A percentile compares a stretch with the other conserved stretches of the same genome.
These are phyloP conservation scores for Griposia aprilina DNA, from an alignment of 2,888 invertebrate genomes.

Conservation along the genomic window DNA sequence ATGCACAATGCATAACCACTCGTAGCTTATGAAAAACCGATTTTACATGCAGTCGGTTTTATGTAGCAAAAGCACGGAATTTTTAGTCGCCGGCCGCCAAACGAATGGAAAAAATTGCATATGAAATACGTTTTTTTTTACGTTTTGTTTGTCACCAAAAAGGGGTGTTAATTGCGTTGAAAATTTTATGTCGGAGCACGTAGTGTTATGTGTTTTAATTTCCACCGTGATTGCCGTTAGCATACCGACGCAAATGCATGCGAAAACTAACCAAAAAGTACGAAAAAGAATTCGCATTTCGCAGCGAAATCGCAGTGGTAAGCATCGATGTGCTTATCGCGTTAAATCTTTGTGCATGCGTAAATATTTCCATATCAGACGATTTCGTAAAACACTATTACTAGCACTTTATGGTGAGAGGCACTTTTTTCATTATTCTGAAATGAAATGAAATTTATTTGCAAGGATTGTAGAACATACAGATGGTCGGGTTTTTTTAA, in stretches of 20 bases:
- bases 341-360: no score
- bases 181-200: slow-evolving; percentile 44
- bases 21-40: slow-evolving; percentile 50
- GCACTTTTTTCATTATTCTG: no score
- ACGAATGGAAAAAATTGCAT: slow-evolving; percentile 45
- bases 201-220: slow-evolving; percentile 32
- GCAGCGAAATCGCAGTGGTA: background rate
- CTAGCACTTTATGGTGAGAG: no score
- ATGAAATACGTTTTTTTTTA: slow-evolving; percentile 24
- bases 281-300: background rate
- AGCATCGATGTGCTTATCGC: background rate
- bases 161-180: slow-evolving; percentile 54
- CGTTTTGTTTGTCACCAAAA: slow-evolving; percentile 42
- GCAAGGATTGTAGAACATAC: no score
- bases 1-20: slow-evolving; percentile 45
- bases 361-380: background rate
- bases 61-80: slow-evolving; percentile 29
- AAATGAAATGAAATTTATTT: no score
- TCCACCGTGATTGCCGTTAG: background rate
- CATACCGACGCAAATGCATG: background rate
- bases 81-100: slow-evolving; percentile 37
- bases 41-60: slow-evolving; percentile 40
- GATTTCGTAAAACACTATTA: no score
- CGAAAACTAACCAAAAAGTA: slow-evolving; percentile 1
- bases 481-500: no score